Evolutionary conservation across 2,113 vertebrate species (phyloP).

Genomic region (Osmerus eperlanus): DNA sequence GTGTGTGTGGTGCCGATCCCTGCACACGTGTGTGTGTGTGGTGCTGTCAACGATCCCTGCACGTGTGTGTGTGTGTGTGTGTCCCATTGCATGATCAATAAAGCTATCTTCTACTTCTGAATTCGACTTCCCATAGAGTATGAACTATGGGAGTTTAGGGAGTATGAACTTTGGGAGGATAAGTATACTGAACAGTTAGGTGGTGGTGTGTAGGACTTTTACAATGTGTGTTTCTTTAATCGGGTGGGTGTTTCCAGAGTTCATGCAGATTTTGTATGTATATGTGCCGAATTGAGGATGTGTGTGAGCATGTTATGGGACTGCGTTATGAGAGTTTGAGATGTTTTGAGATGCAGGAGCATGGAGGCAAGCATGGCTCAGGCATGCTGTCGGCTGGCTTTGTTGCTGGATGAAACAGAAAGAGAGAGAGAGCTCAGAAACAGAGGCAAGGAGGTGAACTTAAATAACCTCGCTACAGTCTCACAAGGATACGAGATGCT

Average conservation of each 20-base stretch:
- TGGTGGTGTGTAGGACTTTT: too few species aligned
- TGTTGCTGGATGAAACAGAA: slow-evolving; percentile 62
- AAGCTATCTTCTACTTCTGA: too few species aligned
- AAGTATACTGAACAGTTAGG: too few species aligned
- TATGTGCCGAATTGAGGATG: slow-evolving; percentile 17
- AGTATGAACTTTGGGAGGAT: too few species aligned
- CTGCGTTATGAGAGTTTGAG: slow-evolving; percentile 49
- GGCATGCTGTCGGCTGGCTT: slow-evolving; percentile 52
- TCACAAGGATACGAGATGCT: slow-evolving; percentile 14
- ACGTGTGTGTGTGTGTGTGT: too few species aligned
- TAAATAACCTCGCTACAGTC: slow-evolving; percentile 51
- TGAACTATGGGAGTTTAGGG: too few species aligned
- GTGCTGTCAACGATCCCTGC: too few species aligned
- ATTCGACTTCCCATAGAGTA: too few species aligned
- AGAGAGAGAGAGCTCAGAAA: slow-evolving; percentile 25
- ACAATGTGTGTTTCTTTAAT: too few species aligned
- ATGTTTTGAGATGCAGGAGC: slow-evolving; percentile 50
- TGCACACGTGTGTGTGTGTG: too few species aligned
- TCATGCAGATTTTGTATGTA: background rate
- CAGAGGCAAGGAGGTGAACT: slow-evolving; percentile 43
- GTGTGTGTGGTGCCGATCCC: too few species aligned
- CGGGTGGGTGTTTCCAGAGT: background rate
- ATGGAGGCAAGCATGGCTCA: slow-evolving; percentile 44
- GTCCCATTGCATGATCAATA: too few species aligned
- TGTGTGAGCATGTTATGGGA: slow-evolving; percentile 30